These are phyloP conservation scores for Phainopepla nitens DNA, from an alignment of 2,113 vertebrate species.

Conservation along the genomic window DNA sequence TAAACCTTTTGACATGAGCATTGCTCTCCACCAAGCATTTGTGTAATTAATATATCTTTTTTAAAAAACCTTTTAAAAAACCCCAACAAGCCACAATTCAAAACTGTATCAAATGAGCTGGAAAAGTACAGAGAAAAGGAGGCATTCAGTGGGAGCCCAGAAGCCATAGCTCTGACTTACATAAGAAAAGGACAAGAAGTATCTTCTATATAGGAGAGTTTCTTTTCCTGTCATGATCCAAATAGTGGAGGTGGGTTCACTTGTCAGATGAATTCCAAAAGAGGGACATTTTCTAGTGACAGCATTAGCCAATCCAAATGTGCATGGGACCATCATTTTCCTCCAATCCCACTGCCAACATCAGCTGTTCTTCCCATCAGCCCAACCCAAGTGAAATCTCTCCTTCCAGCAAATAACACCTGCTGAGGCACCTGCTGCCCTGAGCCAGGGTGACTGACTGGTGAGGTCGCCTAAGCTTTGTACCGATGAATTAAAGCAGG, in stretches of 20 bases:
- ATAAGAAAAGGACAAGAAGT: neutral
- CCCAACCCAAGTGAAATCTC: neutral
- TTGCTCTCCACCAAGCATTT: neutral
- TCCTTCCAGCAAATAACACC: neutral
- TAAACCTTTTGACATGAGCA: slow-evolving; percentile 24
- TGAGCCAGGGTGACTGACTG: neutral
- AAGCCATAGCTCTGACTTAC: neutral
- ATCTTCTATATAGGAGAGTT: neutral
- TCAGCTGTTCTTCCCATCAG: neutral
- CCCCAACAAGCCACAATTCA: neutral
- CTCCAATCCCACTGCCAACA: neutral
- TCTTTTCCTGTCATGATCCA: neutral
- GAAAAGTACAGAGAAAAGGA: slow-evolving; percentile 39
- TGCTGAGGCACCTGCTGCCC: neutral
- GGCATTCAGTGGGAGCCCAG: neutral
- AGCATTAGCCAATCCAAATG: neutral
- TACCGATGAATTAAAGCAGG: neutral
- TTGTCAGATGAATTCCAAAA: neutral
- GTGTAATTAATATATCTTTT: slow-evolving; percentile 10
- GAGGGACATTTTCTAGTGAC: neutral
- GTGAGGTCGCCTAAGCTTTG: neutral
- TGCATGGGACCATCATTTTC: neutral
- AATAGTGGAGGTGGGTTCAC: neutral
- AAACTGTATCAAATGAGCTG: slow-evolving; percentile 5
- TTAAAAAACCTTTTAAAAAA: neutral